Evolutionary conservation across 2,888 invertebrate species (phyloP), one percentile per base, ranked within the genome.

Genomic region (Amphipoea oculea): DNA sequence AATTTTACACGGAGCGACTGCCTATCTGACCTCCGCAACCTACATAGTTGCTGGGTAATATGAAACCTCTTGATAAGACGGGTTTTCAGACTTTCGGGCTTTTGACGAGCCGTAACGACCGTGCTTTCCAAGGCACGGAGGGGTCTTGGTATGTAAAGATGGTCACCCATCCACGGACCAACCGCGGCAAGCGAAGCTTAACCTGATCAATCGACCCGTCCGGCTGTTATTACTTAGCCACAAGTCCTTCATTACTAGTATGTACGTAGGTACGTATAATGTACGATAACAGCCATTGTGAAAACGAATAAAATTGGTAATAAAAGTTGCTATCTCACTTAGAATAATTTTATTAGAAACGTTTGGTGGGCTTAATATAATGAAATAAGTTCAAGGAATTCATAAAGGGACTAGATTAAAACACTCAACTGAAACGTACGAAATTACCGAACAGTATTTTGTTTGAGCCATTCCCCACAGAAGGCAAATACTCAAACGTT

Each of bases 401-500:
- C 48, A 42, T 68, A 45, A 69, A 78, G 51, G 65, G 62, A 66
- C 29, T 73, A 48, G 11, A 70, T 42, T 73, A 66, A 57, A 83
- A 77, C 73, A 65, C 20, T 45, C 29, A 40, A 77, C 60, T 36
- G 42, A 57, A 57, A 14, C 54, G 45, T 40, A 54, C 62, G 1
- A 71, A 60, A 68, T 67, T 51, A 63, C 57, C 57, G n/a, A 48
- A 45, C 65, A 66, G 23, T 82, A 65, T 85, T 73, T 81, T 81
- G 79, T 85, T 78, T 70, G 62, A 69, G 72, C 48, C 51, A 57
- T 81, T 65, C 74, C 66, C 69, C 70, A n/a, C 65, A 29, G 60
- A 80, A 62, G 42, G 68, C 48, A 81, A 77, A 88, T 85, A 83
- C 76, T 81, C 71, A 69, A 83, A 70, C 83, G 79, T 89, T 86